Conservation (phyloP, 1,140 invertebrate genomes). For the Drosophila repleta region DNA sequence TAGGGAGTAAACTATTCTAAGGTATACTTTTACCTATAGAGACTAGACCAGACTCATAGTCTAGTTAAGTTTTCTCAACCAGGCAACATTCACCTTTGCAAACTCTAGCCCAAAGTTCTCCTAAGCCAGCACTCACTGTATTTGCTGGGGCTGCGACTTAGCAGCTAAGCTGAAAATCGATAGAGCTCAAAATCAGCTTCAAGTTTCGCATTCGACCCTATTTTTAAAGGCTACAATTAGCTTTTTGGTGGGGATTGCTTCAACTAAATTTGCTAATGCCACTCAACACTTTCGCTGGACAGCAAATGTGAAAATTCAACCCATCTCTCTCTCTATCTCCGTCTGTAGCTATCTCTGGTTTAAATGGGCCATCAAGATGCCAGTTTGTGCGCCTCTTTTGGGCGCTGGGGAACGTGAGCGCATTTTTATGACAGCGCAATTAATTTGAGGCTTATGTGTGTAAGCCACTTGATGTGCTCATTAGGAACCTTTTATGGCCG, state of each 20-base stretch:
- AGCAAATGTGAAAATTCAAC: constrained; percentile 14
- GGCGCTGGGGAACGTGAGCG: constrained; percentile 53
- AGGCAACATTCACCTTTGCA: not conserved
- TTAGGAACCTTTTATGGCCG: constrained; percentile 73
- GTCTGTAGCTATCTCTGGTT: not conserved
- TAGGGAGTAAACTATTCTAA: too few species aligned
- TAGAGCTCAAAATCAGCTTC: constrained; percentile 22
- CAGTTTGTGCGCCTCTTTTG: not conserved
- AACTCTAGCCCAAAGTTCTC: not conserved
- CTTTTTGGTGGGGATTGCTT: constrained; percentile 20
- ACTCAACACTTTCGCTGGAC: constrained; percentile 54
- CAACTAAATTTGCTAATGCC: constrained; percentile 58
- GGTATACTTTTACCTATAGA: too few species aligned
- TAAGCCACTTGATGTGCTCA: constrained; percentile 80
- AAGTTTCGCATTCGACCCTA: constrained; percentile 18
- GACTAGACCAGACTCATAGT: too few species aligned
- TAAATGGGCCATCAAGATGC: constrained; percentile 61
- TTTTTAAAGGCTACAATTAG: constrained; percentile 64
- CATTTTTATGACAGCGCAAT: constrained; percentile 81
- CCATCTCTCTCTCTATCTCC: not conserved
- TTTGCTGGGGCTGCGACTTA: not conserved
- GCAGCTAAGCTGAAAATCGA: constrained; percentile 31
- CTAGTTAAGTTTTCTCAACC: too few species aligned
- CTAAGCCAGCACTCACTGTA: not conserved
- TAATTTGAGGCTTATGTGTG: constrained; percentile 78